Evolutionary conservation across 35 echinoderm and acorn worm genomes (phyloP).

Genomic region (Strongylocentrotus purpuratus): DNA sequence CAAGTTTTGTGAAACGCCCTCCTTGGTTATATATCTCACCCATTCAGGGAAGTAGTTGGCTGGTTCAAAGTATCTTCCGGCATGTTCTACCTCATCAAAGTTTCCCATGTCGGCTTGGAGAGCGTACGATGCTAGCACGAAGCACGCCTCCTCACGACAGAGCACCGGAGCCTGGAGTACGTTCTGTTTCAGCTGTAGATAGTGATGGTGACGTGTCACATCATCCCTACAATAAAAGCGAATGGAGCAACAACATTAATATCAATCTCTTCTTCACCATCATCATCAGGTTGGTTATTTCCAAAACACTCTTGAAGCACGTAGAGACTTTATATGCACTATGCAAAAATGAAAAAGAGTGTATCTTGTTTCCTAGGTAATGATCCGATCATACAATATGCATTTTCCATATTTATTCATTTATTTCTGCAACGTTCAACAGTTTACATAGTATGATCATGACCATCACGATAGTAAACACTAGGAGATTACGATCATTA

Average conservation of each 20-base stretch:
- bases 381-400: too few relatives aligned
- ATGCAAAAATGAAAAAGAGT: too few relatives aligned
- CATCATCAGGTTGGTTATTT: too few relatives aligned
- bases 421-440: too few relatives aligned
- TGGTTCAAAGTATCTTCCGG: conserved; percentile 90
- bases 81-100: conserved; percentile 76
- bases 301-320: too few relatives aligned
- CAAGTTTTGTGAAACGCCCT: too few relatives aligned
- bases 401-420: too few relatives aligned
- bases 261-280: neutral
- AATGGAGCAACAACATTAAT: neutral
- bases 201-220: conserved; percentile 90
- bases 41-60: conserved; percentile 95
- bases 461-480: too few relatives aligned
- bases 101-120: conserved; percentile 96
- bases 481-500: too few relatives aligned
- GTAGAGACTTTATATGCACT: too few relatives aligned
- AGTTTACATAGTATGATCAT: too few relatives aligned
- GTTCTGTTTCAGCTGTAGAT: conserved; percentile 91
- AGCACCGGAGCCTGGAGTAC: conserved; percentile 88
- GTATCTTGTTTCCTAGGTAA: too few relatives aligned
- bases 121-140: conserved; percentile 92
- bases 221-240: conserved; percentile 78
- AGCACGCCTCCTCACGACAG: conserved; percentile 91
- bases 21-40: conserved; percentile 58